Evolutionary conservation across 2,888 invertebrate species (phyloP).

Genomic region (Trissolcus brochymenae): DNA sequence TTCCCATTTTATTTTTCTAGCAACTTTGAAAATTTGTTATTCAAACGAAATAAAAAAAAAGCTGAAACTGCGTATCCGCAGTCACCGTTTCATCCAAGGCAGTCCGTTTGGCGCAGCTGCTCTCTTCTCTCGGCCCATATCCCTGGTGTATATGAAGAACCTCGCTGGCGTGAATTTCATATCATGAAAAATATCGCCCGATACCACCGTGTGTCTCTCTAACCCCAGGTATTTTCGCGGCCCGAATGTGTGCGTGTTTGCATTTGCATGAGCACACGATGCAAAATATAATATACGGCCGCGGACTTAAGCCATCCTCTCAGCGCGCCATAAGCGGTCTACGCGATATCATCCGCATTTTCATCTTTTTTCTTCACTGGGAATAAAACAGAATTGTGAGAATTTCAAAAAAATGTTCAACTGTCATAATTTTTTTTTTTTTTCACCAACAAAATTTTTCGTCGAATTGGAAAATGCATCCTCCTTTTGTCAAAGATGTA

Average conservation of each 20-base stretch:
- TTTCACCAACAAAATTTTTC: neutral
- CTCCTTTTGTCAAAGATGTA: too few relatives aligned
- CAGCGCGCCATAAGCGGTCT: slow-evolving; percentile 47
- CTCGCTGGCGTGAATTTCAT: slow-evolving; percentile 66
- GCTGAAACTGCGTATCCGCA: slow-evolving; percentile 17
- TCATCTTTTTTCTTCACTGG: too few relatives aligned
- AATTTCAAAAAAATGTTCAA: slow-evolving; percentile 34
- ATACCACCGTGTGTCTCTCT: slow-evolving; percentile 47
- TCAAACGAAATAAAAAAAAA: slow-evolving; percentile 7
- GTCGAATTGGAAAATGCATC: too few relatives aligned
- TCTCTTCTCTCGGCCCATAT: slow-evolving; percentile 51
- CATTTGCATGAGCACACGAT: slow-evolving; percentile 48
- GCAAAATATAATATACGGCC: slow-evolving; percentile 50
- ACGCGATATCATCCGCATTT: slow-evolving; percentile 27
- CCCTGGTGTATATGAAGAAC: slow-evolving; percentile 62
- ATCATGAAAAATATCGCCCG: slow-evolving; percentile 67
- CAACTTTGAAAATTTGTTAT: slow-evolving; percentile 39
- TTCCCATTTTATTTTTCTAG: neutral
- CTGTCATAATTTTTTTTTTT: too few relatives aligned
- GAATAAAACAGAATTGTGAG: slow-evolving; percentile 31
- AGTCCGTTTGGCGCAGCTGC: slow-evolving; percentile 68
- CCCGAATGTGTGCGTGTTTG: slow-evolving; percentile 29
- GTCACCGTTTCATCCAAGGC: slow-evolving; percentile 54
- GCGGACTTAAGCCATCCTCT: slow-evolving; percentile 55
- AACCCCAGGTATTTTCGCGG: slow-evolving; percentile 45